Evolutionary conservation across 37 sponge, comb jelly and placozoan species (phyloP), one percentile per base, ranked within the genome.

Genomic region (Halichondria panicea): DNA sequence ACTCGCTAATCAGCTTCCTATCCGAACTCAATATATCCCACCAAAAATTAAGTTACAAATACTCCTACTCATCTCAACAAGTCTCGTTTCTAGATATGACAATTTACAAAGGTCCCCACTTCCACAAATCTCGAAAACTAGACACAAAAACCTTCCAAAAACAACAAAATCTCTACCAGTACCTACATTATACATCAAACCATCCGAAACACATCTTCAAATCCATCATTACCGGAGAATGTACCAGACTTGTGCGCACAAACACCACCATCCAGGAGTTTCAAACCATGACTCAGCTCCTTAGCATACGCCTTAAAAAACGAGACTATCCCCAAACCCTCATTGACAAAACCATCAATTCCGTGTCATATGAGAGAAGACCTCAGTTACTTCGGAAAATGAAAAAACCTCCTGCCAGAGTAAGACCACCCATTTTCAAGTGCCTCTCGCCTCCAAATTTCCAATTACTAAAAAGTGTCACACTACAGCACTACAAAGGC

Each of bases 161-260:
- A 34, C 7, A 6, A 8, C 39, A 32, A 21, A 66, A 66, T 18
- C 40, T 66, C 11, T 66, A 34, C 41, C 68, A 66, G 36, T 66
- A 66, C 36, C 68, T 66, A 34, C 40, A 66, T 12, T 66, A 34
- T 18, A 36, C 68, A 7, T 66, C 68, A 7, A 15, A 27, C 34
- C 68, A 66, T 66, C 68, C 68, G 40, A 66, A 66, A 66, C 7
- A 22, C 9, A 34, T 36, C 22, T 15, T 21, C 34, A 66, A 66
- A 66, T 31, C 38, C 8, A 34, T 66, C 6, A 66, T 66, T n/a
- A 34, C 7, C 27, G 68, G 68, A 8, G 68, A 66, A 66, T 19
- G 38, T 8, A 66, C 34, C 36, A 6, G 68, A 11, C 34, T 36
- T 36, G 12, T 66, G 8, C 68, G 68, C 37, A 36, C 68, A n/a